Percentiles rank a stretch among this genome's conserved stretches.
Evolutionary conservation across 2,797 vertebrate species (phyloP).

Genomic region (Acropternis orthonyx): DNA sequence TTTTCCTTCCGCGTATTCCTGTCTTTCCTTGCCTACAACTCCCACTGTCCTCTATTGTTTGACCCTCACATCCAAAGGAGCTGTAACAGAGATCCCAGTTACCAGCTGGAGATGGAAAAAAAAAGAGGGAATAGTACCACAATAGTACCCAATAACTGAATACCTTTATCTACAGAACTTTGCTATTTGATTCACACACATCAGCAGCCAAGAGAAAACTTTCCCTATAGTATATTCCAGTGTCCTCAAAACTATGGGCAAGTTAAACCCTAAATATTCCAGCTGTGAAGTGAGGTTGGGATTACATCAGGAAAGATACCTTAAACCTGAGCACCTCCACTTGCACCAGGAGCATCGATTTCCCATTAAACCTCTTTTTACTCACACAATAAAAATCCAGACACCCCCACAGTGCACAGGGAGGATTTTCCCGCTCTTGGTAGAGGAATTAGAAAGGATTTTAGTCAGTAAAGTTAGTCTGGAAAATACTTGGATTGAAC

Average conservation of each 20-base stretch:
- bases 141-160: background rate
- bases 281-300: background rate
- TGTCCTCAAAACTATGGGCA: background rate
- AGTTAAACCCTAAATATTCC: background rate
- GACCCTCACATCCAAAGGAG: constrained; percentile 1
- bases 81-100: constrained; percentile 16
- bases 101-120: background rate
- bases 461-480: background rate
- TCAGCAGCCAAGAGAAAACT: background rate
- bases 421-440: background rate
- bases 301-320: background rate
- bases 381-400: background rate
- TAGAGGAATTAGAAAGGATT: background rate
- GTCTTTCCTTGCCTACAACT: background rate
- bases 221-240: background rate
- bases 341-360: rapidly evolving
- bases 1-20: background rate
- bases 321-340: background rate
- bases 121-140: background rate
- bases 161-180: background rate
- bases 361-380: background rate
- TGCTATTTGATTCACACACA: background rate
- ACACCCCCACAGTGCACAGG: background rate
- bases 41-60: constrained; percentile 36
- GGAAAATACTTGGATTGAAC: background rate